Percentiles rank a stretch among this genome's conserved stretches.
Evolutionary conservation across 2,797 vertebrate species (phyloP).

Genomic region (Pangasius sanitwongsei): DNA sequence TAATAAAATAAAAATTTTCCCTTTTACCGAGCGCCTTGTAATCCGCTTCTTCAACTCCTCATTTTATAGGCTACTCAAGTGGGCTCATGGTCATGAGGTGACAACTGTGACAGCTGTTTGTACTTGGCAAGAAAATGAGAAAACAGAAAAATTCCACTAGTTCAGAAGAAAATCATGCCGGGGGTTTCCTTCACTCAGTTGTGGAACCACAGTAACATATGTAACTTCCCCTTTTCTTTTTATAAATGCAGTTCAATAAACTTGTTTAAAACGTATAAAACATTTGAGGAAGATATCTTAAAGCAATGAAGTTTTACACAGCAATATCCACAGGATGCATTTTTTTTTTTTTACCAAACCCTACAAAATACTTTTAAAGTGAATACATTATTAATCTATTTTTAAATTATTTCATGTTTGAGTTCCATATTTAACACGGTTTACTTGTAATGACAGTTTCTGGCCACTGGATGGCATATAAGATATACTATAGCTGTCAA

Average conservation of each 20-base stretch:
- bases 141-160: neutral
- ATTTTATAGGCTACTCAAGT: neutral
- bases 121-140: neutral
- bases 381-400: neutral
- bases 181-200: neutral
- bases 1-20: neutral
- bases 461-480: neutral
- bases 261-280: neutral
- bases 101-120: neutral
- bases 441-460: neutral
- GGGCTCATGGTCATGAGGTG: neutral
- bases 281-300: neutral
- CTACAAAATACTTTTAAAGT: neutral
- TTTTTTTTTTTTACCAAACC: neutral
- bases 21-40: neutral
- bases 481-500: neutral
- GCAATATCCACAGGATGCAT: neutral
- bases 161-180: neutral
- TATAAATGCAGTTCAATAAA: neutral
- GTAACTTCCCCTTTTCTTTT: neutral
- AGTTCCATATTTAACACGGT: neutral
- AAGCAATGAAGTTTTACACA: neutral
- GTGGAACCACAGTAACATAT: neutral
- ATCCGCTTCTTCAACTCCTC: neutral
- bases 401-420: neutral